Percentiles rank a stretch among this genome's conserved stretches.
These are phyloP conservation scores for Eupeodes latifasciatus DNA, from an alignment of 2,888 invertebrate genomes.

Conservation along the genomic window DNA sequence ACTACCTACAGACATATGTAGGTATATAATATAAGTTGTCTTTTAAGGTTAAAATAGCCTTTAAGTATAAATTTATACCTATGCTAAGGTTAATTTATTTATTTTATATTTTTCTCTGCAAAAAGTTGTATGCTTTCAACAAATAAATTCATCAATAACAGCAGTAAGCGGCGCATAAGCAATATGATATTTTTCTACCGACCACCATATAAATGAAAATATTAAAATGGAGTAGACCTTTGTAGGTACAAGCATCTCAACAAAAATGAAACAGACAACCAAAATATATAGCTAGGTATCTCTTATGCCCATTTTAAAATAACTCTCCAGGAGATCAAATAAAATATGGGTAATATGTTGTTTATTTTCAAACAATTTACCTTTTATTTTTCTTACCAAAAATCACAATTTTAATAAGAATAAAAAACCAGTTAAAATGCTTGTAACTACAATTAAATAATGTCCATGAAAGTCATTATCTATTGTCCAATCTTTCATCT, in stretches of 20 bases:
- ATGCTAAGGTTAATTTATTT: too few relatives aligned
- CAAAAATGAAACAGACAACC: neutral
- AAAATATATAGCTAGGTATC: neutral
- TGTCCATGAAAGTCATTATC: neutral
- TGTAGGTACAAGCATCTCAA: neutral
- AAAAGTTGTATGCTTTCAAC: too few relatives aligned
- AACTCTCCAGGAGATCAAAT: neutral
- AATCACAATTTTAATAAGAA: neutral
- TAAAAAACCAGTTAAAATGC: neutral
- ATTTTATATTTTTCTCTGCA: too few relatives aligned
- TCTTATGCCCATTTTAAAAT: neutral
- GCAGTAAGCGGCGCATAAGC: neutral
- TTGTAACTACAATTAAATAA: neutral
- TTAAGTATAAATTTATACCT: too few relatives aligned
- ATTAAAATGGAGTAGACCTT: conserved; percentile 2
- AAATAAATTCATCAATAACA: neutral
- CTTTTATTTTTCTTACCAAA: neutral
- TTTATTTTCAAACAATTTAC: neutral
- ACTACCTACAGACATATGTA: neutral
- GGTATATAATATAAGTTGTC: neutral
- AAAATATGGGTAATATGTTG: neutral
- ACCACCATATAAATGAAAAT: neutral
- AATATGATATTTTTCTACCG: neutral
- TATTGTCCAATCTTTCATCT: neutral
- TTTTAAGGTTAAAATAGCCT: too few relatives aligned